Evolutionary conservation across 1,140 invertebrate species (phyloP).

Genomic region (Drosophila aff.): DNA sequence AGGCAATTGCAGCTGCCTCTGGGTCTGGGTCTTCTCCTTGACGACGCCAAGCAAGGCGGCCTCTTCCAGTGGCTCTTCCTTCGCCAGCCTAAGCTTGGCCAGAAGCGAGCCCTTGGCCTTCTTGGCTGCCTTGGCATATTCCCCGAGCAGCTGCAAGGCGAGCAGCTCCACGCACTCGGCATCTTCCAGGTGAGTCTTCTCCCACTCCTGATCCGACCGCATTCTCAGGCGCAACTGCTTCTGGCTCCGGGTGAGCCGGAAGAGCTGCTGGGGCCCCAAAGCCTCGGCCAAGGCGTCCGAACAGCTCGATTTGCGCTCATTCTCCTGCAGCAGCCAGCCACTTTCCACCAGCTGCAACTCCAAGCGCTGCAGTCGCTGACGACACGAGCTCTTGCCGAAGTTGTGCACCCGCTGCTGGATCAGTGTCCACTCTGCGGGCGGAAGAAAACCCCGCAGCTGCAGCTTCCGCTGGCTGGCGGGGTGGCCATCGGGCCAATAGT

Average conservation of each 20-base stretch:
- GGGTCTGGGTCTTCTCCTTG: neutral
- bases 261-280: conserved; percentile 24
- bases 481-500: conserved; percentile 72
- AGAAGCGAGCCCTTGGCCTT: conserved; percentile 47
- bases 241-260: conserved; percentile 35
- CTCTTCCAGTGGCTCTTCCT: neutral
- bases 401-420: conserved; percentile 77
- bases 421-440: conserved; percentile 64
- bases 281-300: conserved; percentile 39
- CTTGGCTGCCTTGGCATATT: conserved; percentile 27
- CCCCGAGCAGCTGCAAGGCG: conserved; percentile 30
- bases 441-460: conserved; percentile 58
- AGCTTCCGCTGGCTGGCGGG: neutral
- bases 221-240: conserved; percentile 38
- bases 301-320: conserved; percentile 18
- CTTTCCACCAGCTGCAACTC: conserved; percentile 52
- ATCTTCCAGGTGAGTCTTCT: conserved; percentile 26
- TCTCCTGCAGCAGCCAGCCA: conserved; percentile 45
- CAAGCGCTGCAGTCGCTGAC: conserved; percentile 63
- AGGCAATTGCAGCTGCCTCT: conserved; percentile 34
- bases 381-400: conserved; percentile 69
- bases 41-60: conserved; percentile 4
- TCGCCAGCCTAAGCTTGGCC: conserved; percentile 37
- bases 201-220: neutral
- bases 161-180: conserved; percentile 57